phyloP scores from a whole-genome alignment of 2,888 invertebrate genomes.

The Hoplodrina ambigua region DNA sequence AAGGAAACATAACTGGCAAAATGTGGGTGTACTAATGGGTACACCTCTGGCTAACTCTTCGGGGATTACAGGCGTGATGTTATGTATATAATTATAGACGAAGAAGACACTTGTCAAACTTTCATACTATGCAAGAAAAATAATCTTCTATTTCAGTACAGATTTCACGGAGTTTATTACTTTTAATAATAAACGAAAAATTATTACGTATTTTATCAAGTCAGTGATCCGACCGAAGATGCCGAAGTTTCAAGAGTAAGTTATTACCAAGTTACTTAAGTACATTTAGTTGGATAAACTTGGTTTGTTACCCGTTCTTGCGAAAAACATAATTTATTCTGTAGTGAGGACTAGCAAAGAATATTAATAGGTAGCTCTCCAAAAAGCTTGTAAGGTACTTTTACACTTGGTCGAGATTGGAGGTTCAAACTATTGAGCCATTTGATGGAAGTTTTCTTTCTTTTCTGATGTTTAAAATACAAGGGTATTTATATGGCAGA shows the following conservation, averaged over 20 bases:
- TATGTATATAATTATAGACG: too few relatives aligned
- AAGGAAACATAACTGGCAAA: too few relatives aligned
- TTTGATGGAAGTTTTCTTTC: neutral
- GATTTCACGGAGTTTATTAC: conserved; percentile 22
- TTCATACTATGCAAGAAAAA: too few relatives aligned
- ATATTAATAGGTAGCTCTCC: conserved; percentile 58
- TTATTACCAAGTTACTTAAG: conserved; percentile 66
- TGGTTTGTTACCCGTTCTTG: conserved; percentile 63
- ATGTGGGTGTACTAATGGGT: too few relatives aligned
- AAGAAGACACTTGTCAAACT: too few relatives aligned
- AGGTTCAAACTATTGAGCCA: neutral
- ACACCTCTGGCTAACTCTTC: too few relatives aligned
- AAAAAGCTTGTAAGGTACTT: conserved; percentile 38
- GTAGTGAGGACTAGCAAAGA: conserved; percentile 55
- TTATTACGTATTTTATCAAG: conserved; percentile 52
- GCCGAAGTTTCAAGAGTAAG: conserved; percentile 61
- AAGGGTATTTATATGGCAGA: too few relatives aligned
- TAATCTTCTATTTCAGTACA: too few relatives aligned
- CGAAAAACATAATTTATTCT: conserved; percentile 68
- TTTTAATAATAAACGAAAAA: conserved; percentile 59
- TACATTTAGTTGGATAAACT: conserved; percentile 64
- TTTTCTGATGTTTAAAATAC: too few relatives aligned
- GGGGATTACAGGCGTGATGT: too few relatives aligned
- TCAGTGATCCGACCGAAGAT: conserved; percentile 61
- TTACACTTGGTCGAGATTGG: conserved; percentile 33